Conservation (phyloP, 1,140 invertebrate genomes). For the Vanessa atalanta region DNA sequence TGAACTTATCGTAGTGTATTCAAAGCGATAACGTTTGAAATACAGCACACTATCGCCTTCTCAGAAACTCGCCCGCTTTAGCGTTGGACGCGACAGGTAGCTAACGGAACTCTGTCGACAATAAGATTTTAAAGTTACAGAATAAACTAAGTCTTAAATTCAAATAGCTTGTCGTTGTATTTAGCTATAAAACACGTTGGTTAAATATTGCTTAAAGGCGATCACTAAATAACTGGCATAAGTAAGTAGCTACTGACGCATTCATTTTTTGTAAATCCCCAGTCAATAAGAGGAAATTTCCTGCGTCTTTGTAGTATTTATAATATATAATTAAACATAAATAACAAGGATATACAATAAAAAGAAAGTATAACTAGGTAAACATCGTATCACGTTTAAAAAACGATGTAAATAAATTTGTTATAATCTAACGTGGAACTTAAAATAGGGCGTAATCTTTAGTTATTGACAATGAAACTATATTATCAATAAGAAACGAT, state of each 20-base stretch:
- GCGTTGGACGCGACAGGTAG: slow-evolving; percentile 69
- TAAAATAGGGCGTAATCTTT: not conserved
- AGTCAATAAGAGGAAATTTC: slow-evolving; percentile 7
- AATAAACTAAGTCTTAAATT: not conserved
- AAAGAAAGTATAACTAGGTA: too few relatives aligned
- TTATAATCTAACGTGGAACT: not conserved
- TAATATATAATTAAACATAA: not conserved
- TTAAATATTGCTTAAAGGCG: slow-evolving; percentile 29
- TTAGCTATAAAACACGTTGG: not conserved
- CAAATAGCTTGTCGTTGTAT: not conserved
- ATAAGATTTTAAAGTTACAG: slow-evolving; percentile 41
- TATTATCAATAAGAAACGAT: slow-evolving; percentile 6
- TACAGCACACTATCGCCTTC: slow-evolving; percentile 73
- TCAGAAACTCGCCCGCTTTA: slow-evolving; percentile 57
- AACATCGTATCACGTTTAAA: not conserved
- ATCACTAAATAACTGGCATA: slow-evolving; percentile 20
- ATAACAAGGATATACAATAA: not conserved
- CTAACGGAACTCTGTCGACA: slow-evolving; percentile 71
- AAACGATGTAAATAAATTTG: not conserved
- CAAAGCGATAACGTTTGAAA: slow-evolving; percentile 76
- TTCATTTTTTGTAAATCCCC: slow-evolving; percentile 16
- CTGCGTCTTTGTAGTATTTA: not conserved
- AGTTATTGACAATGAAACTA: slow-evolving; percentile 2
- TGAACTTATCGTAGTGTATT: slow-evolving; percentile 71
- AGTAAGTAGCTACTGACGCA: slow-evolving; percentile 18